phyloP scores from a whole-genome alignment of 2,888 invertebrate species.

The Perizoma flavofasciatum region DNA sequence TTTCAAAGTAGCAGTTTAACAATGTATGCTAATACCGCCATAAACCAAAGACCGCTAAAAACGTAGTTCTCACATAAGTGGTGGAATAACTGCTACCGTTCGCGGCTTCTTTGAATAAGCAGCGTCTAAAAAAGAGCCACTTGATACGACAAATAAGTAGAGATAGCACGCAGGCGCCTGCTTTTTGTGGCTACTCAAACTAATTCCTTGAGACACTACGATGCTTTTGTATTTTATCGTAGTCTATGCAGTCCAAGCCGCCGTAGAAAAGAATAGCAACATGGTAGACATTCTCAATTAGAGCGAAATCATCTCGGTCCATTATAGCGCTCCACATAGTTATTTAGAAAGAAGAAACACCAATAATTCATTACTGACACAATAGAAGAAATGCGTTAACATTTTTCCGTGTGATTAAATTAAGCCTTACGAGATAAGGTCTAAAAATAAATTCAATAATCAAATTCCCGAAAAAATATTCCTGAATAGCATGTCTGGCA shows the following conservation, averaged over 20 bases:
- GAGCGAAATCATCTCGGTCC: slow-evolving; percentile 7
- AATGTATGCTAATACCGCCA: slow-evolving; percentile 64
- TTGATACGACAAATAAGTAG: slow-evolving; percentile 80
- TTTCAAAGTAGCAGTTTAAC: slow-evolving; percentile 49
- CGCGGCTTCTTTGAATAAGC: slow-evolving; percentile 70
- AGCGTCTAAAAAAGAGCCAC: slow-evolving; percentile 65
- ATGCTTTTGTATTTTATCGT: slow-evolving; percentile 57
- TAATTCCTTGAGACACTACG: slow-evolving; percentile 59
- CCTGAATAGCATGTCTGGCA: slow-evolving; percentile 57
- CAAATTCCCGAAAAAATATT: slow-evolving; percentile 49
- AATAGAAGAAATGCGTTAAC: too few species aligned
- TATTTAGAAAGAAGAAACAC: too few species aligned
- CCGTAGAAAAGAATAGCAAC: slow-evolving; percentile 21
- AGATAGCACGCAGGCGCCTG: slow-evolving; percentile 75
- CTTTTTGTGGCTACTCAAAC: slow-evolving; percentile 66
- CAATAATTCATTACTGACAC: too few species aligned
- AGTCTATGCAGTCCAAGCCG: slow-evolving; percentile 38
- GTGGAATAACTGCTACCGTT: slow-evolving; percentile 69
- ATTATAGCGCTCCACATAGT: too few species aligned
- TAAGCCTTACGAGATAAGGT: too few species aligned
- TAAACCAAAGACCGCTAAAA: slow-evolving; percentile 55
- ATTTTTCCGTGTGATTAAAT: too few species aligned
- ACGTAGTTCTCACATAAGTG: slow-evolving; percentile 60
- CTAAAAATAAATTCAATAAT: slow-evolving; percentile 40
- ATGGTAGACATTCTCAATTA: slow-evolving; percentile 22